These are phyloP conservation scores for Drosophila ambigua DNA, from an alignment of 1,140 invertebrate genomes.

Conservation along the genomic window DNA sequence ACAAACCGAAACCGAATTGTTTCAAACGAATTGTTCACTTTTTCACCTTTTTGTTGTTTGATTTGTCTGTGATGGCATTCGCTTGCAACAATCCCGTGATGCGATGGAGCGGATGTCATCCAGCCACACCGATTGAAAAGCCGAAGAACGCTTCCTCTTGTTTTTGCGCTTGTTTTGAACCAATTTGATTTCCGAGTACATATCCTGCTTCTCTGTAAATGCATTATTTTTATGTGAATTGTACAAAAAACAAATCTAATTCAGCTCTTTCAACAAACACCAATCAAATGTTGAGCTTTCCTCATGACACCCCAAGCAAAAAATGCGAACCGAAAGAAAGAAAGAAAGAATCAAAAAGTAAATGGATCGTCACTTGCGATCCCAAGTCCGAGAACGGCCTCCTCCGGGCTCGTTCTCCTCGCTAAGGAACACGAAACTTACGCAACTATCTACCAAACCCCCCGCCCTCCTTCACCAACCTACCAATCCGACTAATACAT, in stretches of 20 bases:
- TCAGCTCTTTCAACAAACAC: slow-evolving; percentile 84
- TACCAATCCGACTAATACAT: slow-evolving; percentile 9
- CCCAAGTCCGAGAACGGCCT: too few relatives aligned
- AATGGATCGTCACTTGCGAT: background rate
- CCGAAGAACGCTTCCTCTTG: slow-evolving; percentile 7
- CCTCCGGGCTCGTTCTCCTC: too few relatives aligned
- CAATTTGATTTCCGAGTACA: slow-evolving; percentile 4
- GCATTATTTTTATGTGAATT: slow-evolving; percentile 47
- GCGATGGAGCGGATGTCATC: background rate
- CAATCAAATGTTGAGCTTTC: slow-evolving; percentile 80
- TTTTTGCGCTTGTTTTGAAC: slow-evolving; percentile 13
- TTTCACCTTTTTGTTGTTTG: background rate
- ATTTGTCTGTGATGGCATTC: background rate
- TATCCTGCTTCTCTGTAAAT: slow-evolving; percentile 26
- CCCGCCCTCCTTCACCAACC: slow-evolving; percentile 5
- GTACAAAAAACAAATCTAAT: slow-evolving; percentile 78
- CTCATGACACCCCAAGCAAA: slow-evolving; percentile 66
- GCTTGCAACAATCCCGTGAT: background rate
- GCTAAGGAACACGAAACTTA: too few relatives aligned
- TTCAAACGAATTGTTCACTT: slow-evolving; percentile 7
- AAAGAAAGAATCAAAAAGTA: slow-evolving; percentile 39
- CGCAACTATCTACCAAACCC: too few relatives aligned
- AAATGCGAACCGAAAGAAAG: slow-evolving; percentile 33
- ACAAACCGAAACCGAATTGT: background rate
- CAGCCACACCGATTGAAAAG: too few relatives aligned